Percentiles rank a stretch among this genome's conserved stretches.
phyloP scores from a whole-genome alignment of 1,140 invertebrate species.

The Bombus fervidus region DNA sequence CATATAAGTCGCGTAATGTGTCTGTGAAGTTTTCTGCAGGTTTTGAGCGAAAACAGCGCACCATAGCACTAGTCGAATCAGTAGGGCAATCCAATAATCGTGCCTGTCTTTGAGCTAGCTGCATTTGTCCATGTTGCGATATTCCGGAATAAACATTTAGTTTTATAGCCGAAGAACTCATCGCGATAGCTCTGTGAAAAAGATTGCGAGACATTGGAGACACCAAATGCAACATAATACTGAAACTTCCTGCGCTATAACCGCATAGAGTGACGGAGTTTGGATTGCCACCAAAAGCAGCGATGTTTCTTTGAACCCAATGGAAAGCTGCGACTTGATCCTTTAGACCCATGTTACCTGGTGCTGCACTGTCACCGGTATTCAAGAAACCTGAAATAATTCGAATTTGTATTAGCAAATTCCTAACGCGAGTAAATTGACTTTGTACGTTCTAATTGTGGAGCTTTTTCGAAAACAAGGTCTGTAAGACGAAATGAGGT shows the following conservation, averaged over 20 bases:
- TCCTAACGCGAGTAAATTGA: no score
- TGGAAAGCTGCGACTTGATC: conserved; percentile 86
- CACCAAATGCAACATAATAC: conserved; percentile 85
- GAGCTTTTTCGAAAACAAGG: no score
- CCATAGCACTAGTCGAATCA: conserved; percentile 83
- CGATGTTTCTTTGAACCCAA: conserved; percentile 86
- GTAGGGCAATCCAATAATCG: conserved; percentile 86
- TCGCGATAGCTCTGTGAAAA: conserved; percentile 87
- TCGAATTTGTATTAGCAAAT: neutral
- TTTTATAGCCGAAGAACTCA: conserved; percentile 84
- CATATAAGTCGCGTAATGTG: conserved; percentile 56
- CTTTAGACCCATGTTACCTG: conserved; percentile 87
- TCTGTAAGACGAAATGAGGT: no score
- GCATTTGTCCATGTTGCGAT: conserved; percentile 82
- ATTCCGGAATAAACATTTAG: conserved; percentile 79
- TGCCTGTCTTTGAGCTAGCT: conserved; percentile 87
- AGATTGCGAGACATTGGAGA: conserved; percentile 85
- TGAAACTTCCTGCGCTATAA: conserved; percentile 86
- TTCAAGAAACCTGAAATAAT: conserved; percentile 63
- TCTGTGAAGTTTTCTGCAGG: conserved; percentile 67
- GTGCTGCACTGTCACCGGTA: conserved; percentile 73
- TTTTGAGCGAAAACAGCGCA: conserved; percentile 85
- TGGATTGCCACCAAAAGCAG: conserved; percentile 84
- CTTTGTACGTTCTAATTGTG: no score
- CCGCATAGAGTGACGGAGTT: conserved; percentile 86